phyloP scores from a whole-genome alignment of 2,113 vertebrate species.

The Nothocercus nigrocapillus region DNA sequence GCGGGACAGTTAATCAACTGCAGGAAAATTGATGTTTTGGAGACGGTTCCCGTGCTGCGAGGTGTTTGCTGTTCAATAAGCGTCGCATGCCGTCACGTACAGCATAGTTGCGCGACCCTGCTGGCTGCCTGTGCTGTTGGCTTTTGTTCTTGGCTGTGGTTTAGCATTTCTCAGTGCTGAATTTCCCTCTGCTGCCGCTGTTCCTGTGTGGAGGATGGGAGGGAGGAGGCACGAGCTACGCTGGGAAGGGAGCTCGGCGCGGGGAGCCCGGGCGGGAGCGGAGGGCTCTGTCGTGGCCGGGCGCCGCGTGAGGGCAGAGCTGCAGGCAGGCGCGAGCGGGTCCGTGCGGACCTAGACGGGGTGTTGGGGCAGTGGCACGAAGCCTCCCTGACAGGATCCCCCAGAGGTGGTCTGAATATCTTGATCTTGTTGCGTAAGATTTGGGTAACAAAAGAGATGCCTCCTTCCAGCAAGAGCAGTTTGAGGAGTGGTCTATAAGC shows the following conservation, averaged over 20 bases:
- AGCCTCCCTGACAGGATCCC: not conserved
- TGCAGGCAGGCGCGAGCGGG: not conserved
- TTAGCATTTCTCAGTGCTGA: not conserved
- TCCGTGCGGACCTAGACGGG: rapidly evolving
- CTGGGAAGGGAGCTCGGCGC: not conserved
- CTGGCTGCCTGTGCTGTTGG: slow-evolving; percentile 14
- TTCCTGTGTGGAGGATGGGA: not conserved
- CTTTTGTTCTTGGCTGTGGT: slow-evolving; percentile 36
- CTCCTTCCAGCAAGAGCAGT: not conserved
- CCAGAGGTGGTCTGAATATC: not conserved
- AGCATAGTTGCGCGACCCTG: not conserved
- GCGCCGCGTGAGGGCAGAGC: rapidly evolving
- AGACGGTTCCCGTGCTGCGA: not conserved
- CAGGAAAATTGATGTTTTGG: slow-evolving; percentile 8
- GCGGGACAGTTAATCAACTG: slow-evolving; percentile 39
- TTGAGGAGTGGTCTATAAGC: not conserved
- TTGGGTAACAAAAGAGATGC: not conserved
- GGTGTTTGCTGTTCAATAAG: slow-evolving; percentile 20
- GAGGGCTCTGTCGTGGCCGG: rapidly evolving
- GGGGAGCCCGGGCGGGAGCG: rapidly evolving
- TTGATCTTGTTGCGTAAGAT: not conserved
- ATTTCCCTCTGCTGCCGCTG: slow-evolving; percentile 13
- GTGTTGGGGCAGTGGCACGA: not conserved
- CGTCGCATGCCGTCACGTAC: not conserved
- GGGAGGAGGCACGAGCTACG: rapidly evolving